These are phyloP conservation scores for Natrix natrix DNA, from an alignment of 2,797 vertebrate genomes.

Conservation along the genomic window DNA sequence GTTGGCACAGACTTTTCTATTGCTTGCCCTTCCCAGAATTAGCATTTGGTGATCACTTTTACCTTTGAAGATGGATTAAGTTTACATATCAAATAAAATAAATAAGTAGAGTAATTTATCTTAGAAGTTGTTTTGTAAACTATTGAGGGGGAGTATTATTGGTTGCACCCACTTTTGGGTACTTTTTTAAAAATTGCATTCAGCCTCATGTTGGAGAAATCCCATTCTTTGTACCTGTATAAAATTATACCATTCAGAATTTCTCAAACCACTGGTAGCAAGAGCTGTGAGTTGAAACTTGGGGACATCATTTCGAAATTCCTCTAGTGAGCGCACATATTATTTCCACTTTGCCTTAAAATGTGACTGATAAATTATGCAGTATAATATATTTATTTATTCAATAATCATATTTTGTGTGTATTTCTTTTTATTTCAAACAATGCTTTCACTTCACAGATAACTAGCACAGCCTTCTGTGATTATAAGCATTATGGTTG, in stretches of 20 bases:
- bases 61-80: neutral
- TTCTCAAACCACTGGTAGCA: neutral
- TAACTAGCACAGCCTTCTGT: constrained; percentile 43
- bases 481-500: constrained; percentile 40
- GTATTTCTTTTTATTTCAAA: neutral
- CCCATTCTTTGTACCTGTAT: neutral
- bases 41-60: neutral
- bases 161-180: neutral
- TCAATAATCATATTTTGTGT: neutral
- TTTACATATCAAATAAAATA: neutral
- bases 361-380: neutral
- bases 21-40: neutral
- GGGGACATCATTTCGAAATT: neutral
- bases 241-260: neutral
- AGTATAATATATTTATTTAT: constrained; percentile 5
- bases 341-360: neutral
- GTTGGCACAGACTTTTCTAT: neutral
- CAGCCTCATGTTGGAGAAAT: neutral
- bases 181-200: neutral
- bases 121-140: neutral
- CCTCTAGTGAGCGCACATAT: neutral
- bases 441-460: constrained; percentile 25
- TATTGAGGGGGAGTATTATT: neutral
- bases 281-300: neutral
- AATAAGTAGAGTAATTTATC: neutral